Evolutionary conservation across 2,888 invertebrate species (phyloP).

Genomic region (Octodonta nipae): DNA sequence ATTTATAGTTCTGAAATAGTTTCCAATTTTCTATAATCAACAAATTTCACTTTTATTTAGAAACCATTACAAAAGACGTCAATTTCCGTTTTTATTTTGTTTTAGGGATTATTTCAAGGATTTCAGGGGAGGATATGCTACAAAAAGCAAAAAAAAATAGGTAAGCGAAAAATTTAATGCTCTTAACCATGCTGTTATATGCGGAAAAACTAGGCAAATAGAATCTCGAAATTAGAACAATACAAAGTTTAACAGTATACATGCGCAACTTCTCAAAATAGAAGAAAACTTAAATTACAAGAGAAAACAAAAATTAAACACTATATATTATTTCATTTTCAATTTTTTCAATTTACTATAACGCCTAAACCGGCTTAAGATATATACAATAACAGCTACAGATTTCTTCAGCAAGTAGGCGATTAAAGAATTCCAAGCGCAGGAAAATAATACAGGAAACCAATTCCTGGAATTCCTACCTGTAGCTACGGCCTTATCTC

Average conservation of each 20-base stretch:
- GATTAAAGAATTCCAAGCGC: constrained; percentile 28
- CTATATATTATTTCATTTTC: constrained; percentile 7
- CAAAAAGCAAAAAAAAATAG: constrained; percentile 20
- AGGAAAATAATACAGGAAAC: constrained; percentile 28
- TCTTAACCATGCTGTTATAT: constrained; percentile 24
- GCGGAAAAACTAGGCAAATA: constrained; percentile 15
- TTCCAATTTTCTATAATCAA: too few species aligned
- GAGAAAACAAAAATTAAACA: constrained; percentile 5
- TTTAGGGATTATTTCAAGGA: too few species aligned
- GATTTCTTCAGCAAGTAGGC: constrained; percentile 27
- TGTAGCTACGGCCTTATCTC: constrained; percentile 29
- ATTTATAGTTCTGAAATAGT: too few species aligned
- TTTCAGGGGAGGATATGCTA: too few species aligned
- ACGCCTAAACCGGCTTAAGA: constrained; percentile 24
- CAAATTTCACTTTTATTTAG: too few species aligned
- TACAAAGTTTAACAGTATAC: constrained; percentile 8
- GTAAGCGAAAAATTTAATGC: constrained; percentile 24
- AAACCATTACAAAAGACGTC: too few species aligned
- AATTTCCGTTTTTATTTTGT: too few species aligned
- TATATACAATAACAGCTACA: constrained; percentile 23
- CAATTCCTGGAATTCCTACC: constrained; percentile 33
- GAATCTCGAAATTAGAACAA: constrained; percentile 9
- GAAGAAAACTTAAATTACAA: constrained; percentile 8
- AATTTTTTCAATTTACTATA: constrained; percentile 14
- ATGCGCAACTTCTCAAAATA: too few species aligned